These are phyloP conservation scores for Microplitis mediator DNA, from an alignment of 1,140 invertebrate genomes.

Conservation along the genomic window DNA sequence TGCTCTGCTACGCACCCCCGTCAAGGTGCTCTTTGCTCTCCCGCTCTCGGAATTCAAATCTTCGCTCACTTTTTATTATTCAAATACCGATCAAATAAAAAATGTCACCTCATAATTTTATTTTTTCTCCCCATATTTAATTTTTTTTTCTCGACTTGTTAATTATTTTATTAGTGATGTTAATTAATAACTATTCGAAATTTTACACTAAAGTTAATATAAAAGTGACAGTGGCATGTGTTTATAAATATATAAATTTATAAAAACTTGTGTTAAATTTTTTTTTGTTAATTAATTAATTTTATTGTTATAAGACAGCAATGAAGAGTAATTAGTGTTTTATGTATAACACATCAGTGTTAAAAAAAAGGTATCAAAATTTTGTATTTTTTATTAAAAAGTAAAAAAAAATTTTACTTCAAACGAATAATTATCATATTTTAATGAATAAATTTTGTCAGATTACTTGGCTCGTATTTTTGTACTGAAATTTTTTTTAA, in stretches of 20 bases:
- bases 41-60: background rate
- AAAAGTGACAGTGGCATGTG: too few species aligned
- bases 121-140: background rate
- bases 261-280: too few species aligned
- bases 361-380: background rate
- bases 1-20: constrained; percentile 12
- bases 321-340: too few species aligned
- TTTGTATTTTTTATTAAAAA: background rate
- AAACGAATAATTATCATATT: background rate
- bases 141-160: background rate
- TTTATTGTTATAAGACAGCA: background rate
- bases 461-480: too few species aligned
- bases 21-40: background rate
- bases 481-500: too few species aligned
- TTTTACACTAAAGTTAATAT: background rate
- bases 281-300: background rate
- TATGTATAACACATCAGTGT: too few species aligned
- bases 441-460: too few species aligned
- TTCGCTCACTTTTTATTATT: too few species aligned
- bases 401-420: background rate
- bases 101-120: too few species aligned
- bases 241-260: too few species aligned
- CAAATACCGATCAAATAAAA: too few species aligned
- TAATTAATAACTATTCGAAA: background rate
- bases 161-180: background rate